A percentile compares a stretch with the other conserved stretches of the same genome.
These are phyloP conservation scores for Scolanthus callimorphus DNA, from an alignment of 92 coral and sea anemone species.

Conservation along the genomic window DNA sequence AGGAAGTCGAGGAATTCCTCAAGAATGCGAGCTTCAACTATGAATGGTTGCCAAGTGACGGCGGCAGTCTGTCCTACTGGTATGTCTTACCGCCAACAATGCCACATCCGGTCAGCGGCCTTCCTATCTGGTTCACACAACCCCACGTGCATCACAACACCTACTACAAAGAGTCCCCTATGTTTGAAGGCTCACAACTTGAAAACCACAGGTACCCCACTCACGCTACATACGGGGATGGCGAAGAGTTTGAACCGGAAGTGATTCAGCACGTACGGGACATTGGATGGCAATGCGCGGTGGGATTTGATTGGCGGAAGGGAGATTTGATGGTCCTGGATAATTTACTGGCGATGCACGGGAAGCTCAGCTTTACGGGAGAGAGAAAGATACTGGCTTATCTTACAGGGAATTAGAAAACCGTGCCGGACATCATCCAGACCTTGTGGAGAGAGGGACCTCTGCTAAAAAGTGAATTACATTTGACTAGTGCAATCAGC, in stretches of 20 bases:
- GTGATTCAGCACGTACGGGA: slow-evolving; percentile 73
- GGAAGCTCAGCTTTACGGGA: slow-evolving; percentile 61
- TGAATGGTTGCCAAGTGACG: slow-evolving; percentile 56
- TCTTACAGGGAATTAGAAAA: slow-evolving; percentile 57
- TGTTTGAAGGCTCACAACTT: slow-evolving; percentile 61
- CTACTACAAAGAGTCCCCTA: slow-evolving; percentile 84
- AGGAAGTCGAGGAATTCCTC: slow-evolving; percentile 71
- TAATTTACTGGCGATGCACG: slow-evolving; percentile 55
- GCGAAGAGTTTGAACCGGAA: slow-evolving; percentile 75
- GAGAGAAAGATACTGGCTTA: slow-evolving; percentile 57
- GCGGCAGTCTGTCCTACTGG: slow-evolving; percentile 67
- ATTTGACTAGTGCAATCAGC: too few relatives aligned
- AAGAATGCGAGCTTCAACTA: slow-evolving; percentile 39
- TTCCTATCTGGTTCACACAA: slow-evolving; percentile 80
- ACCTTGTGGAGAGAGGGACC: neutral
- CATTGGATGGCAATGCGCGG: slow-evolving; percentile 68
- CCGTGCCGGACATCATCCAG: too few relatives aligned
- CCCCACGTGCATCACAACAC: slow-evolving; percentile 80
- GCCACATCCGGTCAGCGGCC: slow-evolving; percentile 75
- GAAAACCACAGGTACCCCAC: slow-evolving; percentile 73
- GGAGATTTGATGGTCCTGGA: slow-evolving; percentile 78
- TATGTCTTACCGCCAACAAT: slow-evolving; percentile 57
- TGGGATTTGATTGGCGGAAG: slow-evolving; percentile 80
- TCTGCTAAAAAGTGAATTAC: too few relatives aligned
- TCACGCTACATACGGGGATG: slow-evolving; percentile 76